Base-by-base conservation (phyloP, 2,797 vertebrate species). In the Sarcophilus harrisii region DNA sequence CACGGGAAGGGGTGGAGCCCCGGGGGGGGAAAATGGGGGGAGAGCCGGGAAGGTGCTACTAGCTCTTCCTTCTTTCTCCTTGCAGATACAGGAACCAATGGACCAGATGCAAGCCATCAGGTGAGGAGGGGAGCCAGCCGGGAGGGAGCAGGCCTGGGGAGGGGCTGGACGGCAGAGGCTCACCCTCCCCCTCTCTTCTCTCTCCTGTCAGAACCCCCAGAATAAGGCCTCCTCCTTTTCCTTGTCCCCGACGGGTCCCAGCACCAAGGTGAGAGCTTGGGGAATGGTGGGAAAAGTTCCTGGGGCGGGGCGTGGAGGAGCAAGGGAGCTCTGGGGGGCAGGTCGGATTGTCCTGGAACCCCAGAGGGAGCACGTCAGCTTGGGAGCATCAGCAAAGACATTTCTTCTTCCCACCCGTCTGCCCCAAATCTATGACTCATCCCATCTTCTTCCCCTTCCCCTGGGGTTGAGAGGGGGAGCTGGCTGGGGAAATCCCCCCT, bases 21-120 rank as follows among this genome's bases (percentile, higher is more conserved):
- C 55, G 14, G 13, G 0, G 49, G 3, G 11, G 52, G 11, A 81
- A n/a, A n/a, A n/a, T n/a, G n/a, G n/a, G n/a, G n/a, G 55, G 30
- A 54, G 45, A 89, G 28, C 24, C 49, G 45, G 62, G 52, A 32
- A n/a, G 38, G 27, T 89, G 52, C 58, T 58, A 54, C 58, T 58
- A 54, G 5, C 52, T 87, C 30, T 4, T 91, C n/a, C 27, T 38
- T 95, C 60, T 93, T 30, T 98, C 93, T 98, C 97, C 92, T 99
- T 98, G 4, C 98, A 99, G 99, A 99, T 98, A 99, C 99, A 92
- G 99, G 99, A 97, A 99, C 99, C 98, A 99, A 99, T 98, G 99
- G 99, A 98, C 99, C 99, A 95, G 99, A 99, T 98, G 98, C 99
- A 97, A 99, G 99, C 98, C 99, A 99, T 98, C 99, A 99, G 99